Base-by-base conservation (phyloP, 2,888 invertebrate genomes). In the Leptopilina syphax region DNA sequence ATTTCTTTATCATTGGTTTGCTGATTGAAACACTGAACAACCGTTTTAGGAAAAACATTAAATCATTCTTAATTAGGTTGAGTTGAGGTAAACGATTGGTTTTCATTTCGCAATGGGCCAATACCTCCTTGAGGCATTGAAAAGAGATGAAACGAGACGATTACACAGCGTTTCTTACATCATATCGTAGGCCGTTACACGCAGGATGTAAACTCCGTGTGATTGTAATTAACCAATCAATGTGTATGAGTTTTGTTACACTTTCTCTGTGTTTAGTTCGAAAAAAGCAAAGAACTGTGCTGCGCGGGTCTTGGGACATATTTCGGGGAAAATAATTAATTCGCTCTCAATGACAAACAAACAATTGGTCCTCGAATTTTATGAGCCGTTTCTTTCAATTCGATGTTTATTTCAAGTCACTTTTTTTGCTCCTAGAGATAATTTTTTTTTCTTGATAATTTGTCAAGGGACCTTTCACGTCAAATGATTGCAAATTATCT, bases 111-210 rank as follows among this genome's bases (percentile, higher is more conserved):
- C 57, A 73, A 73, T 73, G 73, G 73, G 4, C 73, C 34, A 73
- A 73, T 57, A 73, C 8, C 34, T 73, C 54, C 73, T 73, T n/a
- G 57, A 73, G 73, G 73, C 73, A 73, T 41, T 73, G 73, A 73
- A 73, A 73, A 73, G 57, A 73, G 73, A 73, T 73, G 73, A 73
- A 73, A 73, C 57, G 73, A 70, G 34, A 54, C 54, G 57, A 73
- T 73, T 73, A 73, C 34, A 57, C n/a, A 73, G 54, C 73, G n/a
- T n/a, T 57, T 73, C 13, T 73, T 73, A 73, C 73, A 73, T 73
- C 73, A 73, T 73, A 57, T 3, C 34, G 34, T 18, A 47, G 27
- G n/a, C 41, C 57, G 34, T 73, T 57, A 73, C n/a, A 57, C 9
- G n/a, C 73, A 34, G 73, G 34, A 73, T 73, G 73, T 73, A 57